Evolutionary conservation across 2,797 vertebrate species (phyloP), one percentile per base, ranked within the genome.

Genomic region (Paguma larvata): DNA sequence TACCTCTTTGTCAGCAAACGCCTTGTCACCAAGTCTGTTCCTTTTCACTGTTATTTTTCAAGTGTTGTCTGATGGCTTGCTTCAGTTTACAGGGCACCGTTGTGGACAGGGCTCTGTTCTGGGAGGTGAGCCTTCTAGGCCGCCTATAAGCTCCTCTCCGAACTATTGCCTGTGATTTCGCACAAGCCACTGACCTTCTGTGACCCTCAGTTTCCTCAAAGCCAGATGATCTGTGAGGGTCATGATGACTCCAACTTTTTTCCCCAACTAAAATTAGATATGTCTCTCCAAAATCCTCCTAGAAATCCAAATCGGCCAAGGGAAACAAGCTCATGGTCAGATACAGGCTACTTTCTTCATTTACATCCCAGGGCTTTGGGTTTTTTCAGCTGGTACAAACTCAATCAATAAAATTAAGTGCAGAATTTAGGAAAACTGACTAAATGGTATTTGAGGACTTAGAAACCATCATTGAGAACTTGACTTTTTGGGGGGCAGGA

Each of bases 21-120:
- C 92, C 85, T 94, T 96, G 96, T 95, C 88, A 77, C 44, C 70
- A 53, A 70, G 83, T n/a, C 75, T n/a, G 53, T 82, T 70, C 46
- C 70, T 70, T 59, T 21, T 82, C 85, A 48, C n/a, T 70, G 38
- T 34, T 65, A 21, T 59, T 94, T 86, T 89, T 63, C 86, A 89
- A 48, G 59, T 53, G 75, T 72, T 38, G 46, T 46, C 34, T 62
- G 79, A 59, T n/a, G 30, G 19, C 25, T 38, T 0, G 14, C 73
- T 82, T 79, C 25, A 10, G 10, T 11, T 48, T 25, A 62, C 62
- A 82, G 62, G 34, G 44, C 38, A 11, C 70, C 7, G 1, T 0
- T 78, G 15, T 59, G 67, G 48, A n/a, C 78, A 72, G n/a, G 68
- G 38, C 56, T 34, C 51, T 73, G 62, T 63, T 46, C 19, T 18